Evolutionary conservation across 2,888 invertebrate genomes (phyloP), one percentile per base, ranked within the genome.

Genomic region (Hyalella azteca): DNA sequence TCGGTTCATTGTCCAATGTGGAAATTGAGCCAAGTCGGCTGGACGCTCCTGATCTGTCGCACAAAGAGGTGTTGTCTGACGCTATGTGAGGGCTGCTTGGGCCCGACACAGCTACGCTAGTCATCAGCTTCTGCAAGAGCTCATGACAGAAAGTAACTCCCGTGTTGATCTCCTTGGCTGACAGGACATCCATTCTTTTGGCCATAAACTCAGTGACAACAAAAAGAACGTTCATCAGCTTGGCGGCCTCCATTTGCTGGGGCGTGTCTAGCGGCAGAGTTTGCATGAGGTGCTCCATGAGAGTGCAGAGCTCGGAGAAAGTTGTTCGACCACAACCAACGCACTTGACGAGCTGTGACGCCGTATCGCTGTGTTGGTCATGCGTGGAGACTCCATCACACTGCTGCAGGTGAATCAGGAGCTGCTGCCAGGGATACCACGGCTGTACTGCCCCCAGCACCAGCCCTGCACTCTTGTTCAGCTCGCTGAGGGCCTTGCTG

Each of bases 391-490:
- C 36, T 3, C 19, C 41, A 0, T 39, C 40, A 29, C 45, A 36
- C 22, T 36, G 29, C 19, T 39, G 36, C 22, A 83, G 76, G n/a
- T 79, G 50, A 7, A 75, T 79, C n/a, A 81, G 75, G 4, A 84
- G 78, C 45, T 79, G 79, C 39, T 79, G 91, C 95, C 96, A 96
- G 79, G 95, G 92, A 86, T 94, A 95, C 80, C 92, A 92, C n/a
- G 93, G 92, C 87, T 95, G 94, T 83, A 95, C 90, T 0, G 94
- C 93, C 79, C 93, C 93, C 87, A 96, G 94, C 39, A 96, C 88
- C 83, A 95, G 89, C 88, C 95, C 95, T 0, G 94, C 94, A 29
- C 93, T 94, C 88, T 95, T 95, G 19, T 93, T 90, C 54, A 95
- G 90, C 87, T 95, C 95, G 85, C 90, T 90, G 79, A 90, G 85